These are phyloP conservation scores for Amphipyra tragopoginis DNA, from an alignment of 2,888 invertebrate species.

Conservation along the genomic window DNA sequence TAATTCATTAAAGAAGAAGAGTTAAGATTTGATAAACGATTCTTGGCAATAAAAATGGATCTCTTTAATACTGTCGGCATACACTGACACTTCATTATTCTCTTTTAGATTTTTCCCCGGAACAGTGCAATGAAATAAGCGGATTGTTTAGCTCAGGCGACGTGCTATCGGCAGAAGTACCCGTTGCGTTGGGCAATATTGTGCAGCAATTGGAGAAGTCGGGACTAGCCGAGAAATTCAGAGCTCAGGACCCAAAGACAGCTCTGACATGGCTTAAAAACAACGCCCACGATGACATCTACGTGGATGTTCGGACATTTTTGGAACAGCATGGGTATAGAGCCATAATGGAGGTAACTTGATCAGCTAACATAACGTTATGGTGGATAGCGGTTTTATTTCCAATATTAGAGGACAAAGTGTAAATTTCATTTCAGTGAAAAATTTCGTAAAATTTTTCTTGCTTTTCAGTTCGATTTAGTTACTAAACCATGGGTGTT, in stretches of 20 bases:
- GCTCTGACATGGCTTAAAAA: constrained; percentile 90
- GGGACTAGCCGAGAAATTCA: constrained; percentile 86
- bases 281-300: constrained; percentile 78
- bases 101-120: constrained; percentile 90
- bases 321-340: constrained; percentile 93
- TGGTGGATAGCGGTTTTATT: background rate
- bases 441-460: background rate
- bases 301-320: constrained; percentile 89
- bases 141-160: constrained; percentile 92
- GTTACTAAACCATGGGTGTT: constrained; percentile 91
- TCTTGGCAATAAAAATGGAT: background rate
- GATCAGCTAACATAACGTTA: background rate
- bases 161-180: constrained; percentile 94
- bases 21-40: too few species aligned
- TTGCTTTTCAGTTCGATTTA: constrained; percentile 91
- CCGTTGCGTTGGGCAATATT: constrained; percentile 85
- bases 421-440: too few species aligned
- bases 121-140: constrained; percentile 93
- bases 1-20: background rate
- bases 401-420: background rate
- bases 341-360: constrained; percentile 90
- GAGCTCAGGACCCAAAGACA: constrained; percentile 80
- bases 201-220: constrained; percentile 79
- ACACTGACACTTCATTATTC: background rate
- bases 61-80: background rate